Base-by-base conservation (phyloP, 2,113 vertebrate genomes). In the Etia nguti region DNA sequence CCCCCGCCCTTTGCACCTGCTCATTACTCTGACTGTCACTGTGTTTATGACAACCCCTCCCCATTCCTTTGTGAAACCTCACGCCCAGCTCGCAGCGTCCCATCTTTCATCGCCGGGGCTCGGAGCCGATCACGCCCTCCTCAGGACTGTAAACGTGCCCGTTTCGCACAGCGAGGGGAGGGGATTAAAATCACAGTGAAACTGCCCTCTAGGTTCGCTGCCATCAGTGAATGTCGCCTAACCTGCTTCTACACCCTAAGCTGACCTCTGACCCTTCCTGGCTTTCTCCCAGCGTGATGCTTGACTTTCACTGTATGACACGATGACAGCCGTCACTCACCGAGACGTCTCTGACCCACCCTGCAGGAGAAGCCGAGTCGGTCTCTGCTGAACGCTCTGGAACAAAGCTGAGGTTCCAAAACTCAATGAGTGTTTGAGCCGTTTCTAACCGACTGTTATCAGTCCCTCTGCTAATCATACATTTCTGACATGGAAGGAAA, bases 221-320 rank as follows among this genome's bases (percentile, higher is more conserved):
- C 6, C 6, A 11, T 9, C 55, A 6, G 22, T 5, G 15, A 38
- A 60, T 60, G 60, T 62, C 3, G 4, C 6, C 26, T 1, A 57
- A 88, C 87, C 70, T 15, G 85, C 82, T 83, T 80, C 18, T 41
- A 38, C 79, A 10, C 68, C 79, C 50, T 8, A 0, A 9, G 2
- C 24, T 41, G 52, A 80, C n/a, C 59, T 60, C n/a, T 13, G 1
- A 24, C 6, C 4, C 16, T 10, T 31, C 31, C 2, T 10, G 13
- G 8, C 2, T 43, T 62, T 10, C 41, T 41, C 29, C 1, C 1
- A 9, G 2, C 0, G 5, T 6, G 65, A 70, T 31, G 24, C 16
- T 50, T 75, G 70, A 20, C 48, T 83, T 43, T 83, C 26, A 56
- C 8, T 46, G 75, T n/a, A 13, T 48, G 15, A 36, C 50, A 46